A percentile compares a stretch with the other conserved stretches of the same genome.
These are phyloP conservation scores for Ypsolopha scabrella DNA, from an alignment of 2,888 invertebrate species.

Conservation along the genomic window DNA sequence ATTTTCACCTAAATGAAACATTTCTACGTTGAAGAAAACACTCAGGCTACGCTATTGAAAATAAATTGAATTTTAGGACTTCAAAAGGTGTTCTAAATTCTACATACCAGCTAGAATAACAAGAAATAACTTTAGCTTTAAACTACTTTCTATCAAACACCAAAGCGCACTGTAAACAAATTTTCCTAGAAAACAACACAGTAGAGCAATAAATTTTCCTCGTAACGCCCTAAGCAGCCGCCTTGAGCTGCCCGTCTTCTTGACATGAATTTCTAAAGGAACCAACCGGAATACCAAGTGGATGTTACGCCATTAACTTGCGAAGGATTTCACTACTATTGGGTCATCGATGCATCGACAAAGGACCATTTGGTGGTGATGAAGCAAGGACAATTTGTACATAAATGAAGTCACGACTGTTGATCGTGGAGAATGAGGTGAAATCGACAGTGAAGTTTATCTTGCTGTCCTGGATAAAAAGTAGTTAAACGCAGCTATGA, in stretches of 20 bases:
- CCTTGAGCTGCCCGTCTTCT: conserved; percentile 54
- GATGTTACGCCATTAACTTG: conserved; percentile 46
- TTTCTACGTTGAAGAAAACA: too few relatives aligned
- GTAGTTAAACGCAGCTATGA: too few relatives aligned
- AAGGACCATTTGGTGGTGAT: background rate
- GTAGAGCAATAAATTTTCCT: conserved; percentile 53
- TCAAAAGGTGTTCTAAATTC: too few relatives aligned
- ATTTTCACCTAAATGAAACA: too few relatives aligned
- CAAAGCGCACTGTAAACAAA: background rate
- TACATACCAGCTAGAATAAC: too few relatives aligned
- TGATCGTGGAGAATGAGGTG: conserved; percentile 1
- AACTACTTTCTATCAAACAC: background rate
- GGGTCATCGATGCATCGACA: conserved; percentile 47
- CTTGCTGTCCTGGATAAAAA: too few relatives aligned
- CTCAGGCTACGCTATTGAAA: too few relatives aligned
- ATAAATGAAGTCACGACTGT: conserved; percentile 23
- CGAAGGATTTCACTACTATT: conserved; percentile 65
- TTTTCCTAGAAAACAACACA: conserved; percentile 22
- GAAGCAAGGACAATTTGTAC: background rate
- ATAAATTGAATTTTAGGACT: too few relatives aligned
- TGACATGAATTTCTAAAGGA: conserved; percentile 66
- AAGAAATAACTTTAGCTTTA: too few relatives aligned
- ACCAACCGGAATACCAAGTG: conserved; percentile 59
- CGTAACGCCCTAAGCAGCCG: conserved; percentile 24
- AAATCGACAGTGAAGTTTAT: background rate